Evolutionary conservation across 2,888 invertebrate species (phyloP).

Genomic region (Euzetes globulus): DNA sequence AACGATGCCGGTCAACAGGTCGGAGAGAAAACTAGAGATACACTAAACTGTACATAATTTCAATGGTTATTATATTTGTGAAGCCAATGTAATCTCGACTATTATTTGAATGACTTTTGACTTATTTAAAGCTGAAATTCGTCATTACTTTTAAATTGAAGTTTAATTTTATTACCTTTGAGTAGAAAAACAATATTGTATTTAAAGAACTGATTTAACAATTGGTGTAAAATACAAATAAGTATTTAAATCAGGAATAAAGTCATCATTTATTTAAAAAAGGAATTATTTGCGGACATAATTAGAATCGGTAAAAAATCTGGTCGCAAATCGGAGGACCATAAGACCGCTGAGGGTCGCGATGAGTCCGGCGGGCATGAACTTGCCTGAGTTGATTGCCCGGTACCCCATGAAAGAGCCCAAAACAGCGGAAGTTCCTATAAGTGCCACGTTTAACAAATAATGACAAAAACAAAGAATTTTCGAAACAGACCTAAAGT

Average conservation of each 20-base stretch:
- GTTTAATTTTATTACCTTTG: too few species aligned
- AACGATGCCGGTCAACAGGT: constrained; percentile 2
- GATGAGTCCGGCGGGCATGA: constrained; percentile 91
- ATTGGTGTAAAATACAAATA: not conserved
- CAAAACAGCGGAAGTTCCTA: constrained; percentile 62
- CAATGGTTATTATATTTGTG: too few species aligned
- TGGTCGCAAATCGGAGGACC: constrained; percentile 45
- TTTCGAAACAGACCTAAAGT: constrained; percentile 55
- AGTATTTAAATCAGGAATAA: not conserved
- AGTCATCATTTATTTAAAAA: not conserved
- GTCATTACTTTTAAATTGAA: too few species aligned
- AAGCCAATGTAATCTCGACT: too few species aligned
- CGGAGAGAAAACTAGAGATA: not conserved
- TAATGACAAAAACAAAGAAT: not conserved
- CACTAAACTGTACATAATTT: not conserved
- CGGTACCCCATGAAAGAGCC: constrained; percentile 83
- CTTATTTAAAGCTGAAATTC: too few species aligned
- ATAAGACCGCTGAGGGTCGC: constrained; percentile 49
- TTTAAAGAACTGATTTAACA: not conserved
- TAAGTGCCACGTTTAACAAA: constrained; percentile 32
- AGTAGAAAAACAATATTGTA: too few species aligned
- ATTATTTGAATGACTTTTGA: too few species aligned
- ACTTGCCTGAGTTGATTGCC: constrained; percentile 71
- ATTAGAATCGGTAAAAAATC: constrained; percentile 34
- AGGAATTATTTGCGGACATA: constrained; percentile 22